phyloP scores from a whole-genome alignment of 2,888 invertebrate species.

The Drosophila setosimentum region DNA sequence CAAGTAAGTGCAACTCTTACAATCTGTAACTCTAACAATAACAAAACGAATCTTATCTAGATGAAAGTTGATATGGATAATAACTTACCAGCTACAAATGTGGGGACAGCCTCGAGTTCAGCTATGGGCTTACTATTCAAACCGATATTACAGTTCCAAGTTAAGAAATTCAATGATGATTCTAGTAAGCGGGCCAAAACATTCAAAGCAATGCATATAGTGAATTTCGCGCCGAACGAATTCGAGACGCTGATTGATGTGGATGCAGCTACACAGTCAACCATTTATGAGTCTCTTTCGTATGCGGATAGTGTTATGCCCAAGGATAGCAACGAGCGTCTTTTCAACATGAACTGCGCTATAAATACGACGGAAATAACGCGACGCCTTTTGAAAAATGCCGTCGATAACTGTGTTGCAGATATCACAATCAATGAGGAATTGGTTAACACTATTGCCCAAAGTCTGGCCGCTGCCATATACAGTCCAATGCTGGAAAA shows the following conservation, averaged over 20 bases:
- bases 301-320: not conserved
- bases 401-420: not conserved
- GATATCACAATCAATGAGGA: conserved; percentile 3
- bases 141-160: not conserved
- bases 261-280: not conserved
- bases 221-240: not conserved
- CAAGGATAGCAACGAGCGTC: not conserved
- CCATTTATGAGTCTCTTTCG: no score
- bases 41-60: not conserved
- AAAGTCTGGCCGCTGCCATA: not conserved
- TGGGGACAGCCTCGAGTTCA: no score
- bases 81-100: not conserved
- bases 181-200: not conserved
- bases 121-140: not conserved
- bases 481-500: not conserved
- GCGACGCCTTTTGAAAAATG: not conserved
- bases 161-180: not conserved
- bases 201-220: no score
- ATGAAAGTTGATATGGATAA: not conserved
- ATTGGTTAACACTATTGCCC: not conserved
- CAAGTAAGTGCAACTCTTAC: not conserved
- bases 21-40: not conserved
- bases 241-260: not conserved
- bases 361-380: conserved; percentile 11
- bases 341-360: not conserved